Evolutionary conservation across 2,888 invertebrate genomes (phyloP).

Genomic region (Agrotis exclamationis): DNA sequence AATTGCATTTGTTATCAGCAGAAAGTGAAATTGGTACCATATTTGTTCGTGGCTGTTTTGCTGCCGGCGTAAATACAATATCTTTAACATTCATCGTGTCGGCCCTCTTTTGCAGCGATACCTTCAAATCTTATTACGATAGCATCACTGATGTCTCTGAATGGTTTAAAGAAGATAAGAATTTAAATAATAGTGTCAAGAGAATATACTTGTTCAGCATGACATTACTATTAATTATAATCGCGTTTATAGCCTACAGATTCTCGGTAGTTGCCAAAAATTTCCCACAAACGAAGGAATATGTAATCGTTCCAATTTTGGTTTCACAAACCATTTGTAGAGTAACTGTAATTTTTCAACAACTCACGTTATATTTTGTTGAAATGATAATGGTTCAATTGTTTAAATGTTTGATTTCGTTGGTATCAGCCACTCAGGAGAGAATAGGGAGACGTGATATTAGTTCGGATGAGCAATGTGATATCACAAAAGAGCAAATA

Average conservation of each 20-base stretch:
- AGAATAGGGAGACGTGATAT: not conserved
- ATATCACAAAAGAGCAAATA: constrained; percentile 19
- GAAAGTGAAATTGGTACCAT: not conserved
- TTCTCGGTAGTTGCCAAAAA: not conserved
- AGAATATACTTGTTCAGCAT: not conserved
- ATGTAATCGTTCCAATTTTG: not conserved
- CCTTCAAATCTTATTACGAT: not conserved
- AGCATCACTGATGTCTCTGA: not conserved
- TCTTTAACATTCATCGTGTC: not conserved
- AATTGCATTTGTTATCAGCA: constrained; percentile 2
- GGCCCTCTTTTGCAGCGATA: constrained; percentile 3
- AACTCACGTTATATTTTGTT: not conserved
- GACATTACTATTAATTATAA: not conserved
- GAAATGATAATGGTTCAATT: constrained; percentile 4
- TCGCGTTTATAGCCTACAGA: not conserved
- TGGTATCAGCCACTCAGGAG: not conserved
- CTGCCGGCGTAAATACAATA: not conserved
- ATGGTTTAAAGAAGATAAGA: constrained; percentile 3
- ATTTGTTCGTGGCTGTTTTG: constrained; percentile 6
- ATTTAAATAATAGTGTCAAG: not conserved
- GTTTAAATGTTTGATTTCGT: constrained; percentile 1
- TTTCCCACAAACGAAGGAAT: too few relatives aligned
- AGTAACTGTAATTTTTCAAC: constrained; percentile 1
- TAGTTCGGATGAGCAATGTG: not conserved
- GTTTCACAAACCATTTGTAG: constrained; percentile 1